Evolutionary conservation across 2,888 invertebrate species (phyloP), one percentile per base, ranked within the genome.

Genomic region (Zootermopsis nevadensis): DNA sequence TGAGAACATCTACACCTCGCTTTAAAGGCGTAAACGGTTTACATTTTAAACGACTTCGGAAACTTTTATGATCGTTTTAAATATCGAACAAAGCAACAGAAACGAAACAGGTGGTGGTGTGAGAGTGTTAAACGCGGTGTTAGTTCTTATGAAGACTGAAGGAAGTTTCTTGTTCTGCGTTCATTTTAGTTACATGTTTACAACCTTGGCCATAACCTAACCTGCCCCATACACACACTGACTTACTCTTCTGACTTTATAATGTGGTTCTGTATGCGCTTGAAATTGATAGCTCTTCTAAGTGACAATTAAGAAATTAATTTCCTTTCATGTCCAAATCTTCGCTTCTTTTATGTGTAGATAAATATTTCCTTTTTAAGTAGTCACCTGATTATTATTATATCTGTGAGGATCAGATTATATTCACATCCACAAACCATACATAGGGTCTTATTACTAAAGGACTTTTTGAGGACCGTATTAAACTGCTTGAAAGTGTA

Each of bases 281-380:
- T 38, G 15, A 81, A 81, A 83, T 81, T 74, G 83, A 83, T 83
- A 35, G 33, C 38, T 12, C 24, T 60, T 80, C 30, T 74, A 76
- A 83, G 83, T 83, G 83, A 83, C 83, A 83, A 83, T 83, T 83
- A 83, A 83, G 83, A 83, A 83, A 83, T 83, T 83, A 83, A 83
- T 83, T 55, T n/a, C 4, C 55, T 7, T 1, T 12, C n/a, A 6
- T 55, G 8, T n/a, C 22, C 24, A 22, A 19, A 22, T 22, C 55
- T n/a, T 55, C n/a, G 22, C n/a, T 3, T 24, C 8, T 55, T 12
- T 12, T 55, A 55, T 24, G 53, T 55, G 6, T 24, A 7, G 22
- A 6, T 12, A 19, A 1, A 55, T 55, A 22, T 55, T 19, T 22
- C 22, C 55, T 55, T 55, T 55, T 24, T 55, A 48, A 12, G 10